phyloP scores from a whole-genome alignment of 2,888 invertebrate genomes.

The Troglohyphantes excavatus region DNA sequence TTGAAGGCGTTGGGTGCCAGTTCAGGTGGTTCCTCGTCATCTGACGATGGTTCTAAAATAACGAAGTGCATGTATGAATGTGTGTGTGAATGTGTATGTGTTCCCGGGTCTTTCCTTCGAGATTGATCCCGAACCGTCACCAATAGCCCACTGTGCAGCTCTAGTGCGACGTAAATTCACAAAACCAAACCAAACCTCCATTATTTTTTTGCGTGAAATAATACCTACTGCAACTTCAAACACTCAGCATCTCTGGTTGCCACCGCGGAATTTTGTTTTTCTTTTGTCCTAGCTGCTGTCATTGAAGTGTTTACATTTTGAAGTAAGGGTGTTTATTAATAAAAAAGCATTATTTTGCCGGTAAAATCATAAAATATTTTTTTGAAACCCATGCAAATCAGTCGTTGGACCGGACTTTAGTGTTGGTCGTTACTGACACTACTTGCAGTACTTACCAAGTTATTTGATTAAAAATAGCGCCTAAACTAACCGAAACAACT shows the following conservation, averaged over 20 bases:
- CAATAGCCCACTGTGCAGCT: no score
- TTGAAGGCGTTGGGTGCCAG: no score
- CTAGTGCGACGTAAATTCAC: no score
- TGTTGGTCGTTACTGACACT: not conserved
- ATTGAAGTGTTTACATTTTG: conserved; percentile 43
- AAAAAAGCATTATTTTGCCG: not conserved
- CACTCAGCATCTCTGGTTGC: conserved; percentile 28
- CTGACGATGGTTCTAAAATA: no score
- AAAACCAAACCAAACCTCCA: no score
- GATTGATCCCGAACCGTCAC: no score
- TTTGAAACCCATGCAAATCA: not conserved
- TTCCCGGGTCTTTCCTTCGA: no score
- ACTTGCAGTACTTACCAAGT: not conserved
- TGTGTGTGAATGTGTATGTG: no score
- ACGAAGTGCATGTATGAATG: no score
- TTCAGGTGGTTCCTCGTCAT: no score
- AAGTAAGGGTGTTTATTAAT: not conserved
- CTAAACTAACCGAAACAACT: conserved; percentile 22
- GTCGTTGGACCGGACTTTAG: not conserved
- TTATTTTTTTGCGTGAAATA: not conserved
- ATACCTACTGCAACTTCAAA: conserved; percentile 32
- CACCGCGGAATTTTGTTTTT: conserved; percentile 64
- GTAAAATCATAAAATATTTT: not conserved
- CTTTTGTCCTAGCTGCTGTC: conserved; percentile 21
- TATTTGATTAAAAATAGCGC: conserved; percentile 13